Evolutionary conservation across 1,140 invertebrate genomes (phyloP).

Genomic region (Telenomus remus): DNA sequence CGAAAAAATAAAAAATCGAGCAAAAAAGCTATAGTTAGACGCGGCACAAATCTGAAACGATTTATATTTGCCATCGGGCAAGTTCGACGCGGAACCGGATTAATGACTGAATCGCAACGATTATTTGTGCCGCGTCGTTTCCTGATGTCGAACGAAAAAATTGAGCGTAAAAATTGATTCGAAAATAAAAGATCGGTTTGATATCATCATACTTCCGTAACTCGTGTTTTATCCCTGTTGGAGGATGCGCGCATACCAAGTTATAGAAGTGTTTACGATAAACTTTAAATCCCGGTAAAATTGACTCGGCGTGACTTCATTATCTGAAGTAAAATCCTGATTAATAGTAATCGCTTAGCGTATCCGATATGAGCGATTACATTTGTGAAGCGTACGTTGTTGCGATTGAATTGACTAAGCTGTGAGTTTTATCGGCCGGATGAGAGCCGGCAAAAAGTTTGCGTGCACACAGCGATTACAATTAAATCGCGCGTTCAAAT

Average conservation of each 20-base stretch:
- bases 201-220: too few species aligned
- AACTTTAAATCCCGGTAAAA: constrained; percentile 25
- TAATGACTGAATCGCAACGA: constrained; percentile 8
- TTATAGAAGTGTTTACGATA: too few species aligned
- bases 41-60: constrained; percentile 23
- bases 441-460: constrained; percentile 2
- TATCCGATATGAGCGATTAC: too few species aligned
- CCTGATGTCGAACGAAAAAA: too few species aligned
- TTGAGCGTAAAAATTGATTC: too few species aligned
- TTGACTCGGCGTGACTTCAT: constrained; percentile 19
- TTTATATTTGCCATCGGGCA: constrained; percentile 17
- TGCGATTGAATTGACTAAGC: too few species aligned
- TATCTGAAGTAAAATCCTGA: constrained; percentile 19
- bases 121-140: constrained; percentile 3
- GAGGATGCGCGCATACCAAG: too few species aligned
- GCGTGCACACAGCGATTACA: constrained; percentile 2
- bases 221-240: too few species aligned
- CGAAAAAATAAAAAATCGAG: neutral
- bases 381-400: too few species aligned
- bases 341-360: too few species aligned
- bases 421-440: too few species aligned
- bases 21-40: constrained; percentile 31
- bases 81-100: constrained; percentile 6
- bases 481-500: constrained; percentile 20
- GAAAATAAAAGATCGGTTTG: too few species aligned